Evolutionary conservation across 2,797 vertebrate genomes (phyloP).

Genomic region (Tinamus major): DNA sequence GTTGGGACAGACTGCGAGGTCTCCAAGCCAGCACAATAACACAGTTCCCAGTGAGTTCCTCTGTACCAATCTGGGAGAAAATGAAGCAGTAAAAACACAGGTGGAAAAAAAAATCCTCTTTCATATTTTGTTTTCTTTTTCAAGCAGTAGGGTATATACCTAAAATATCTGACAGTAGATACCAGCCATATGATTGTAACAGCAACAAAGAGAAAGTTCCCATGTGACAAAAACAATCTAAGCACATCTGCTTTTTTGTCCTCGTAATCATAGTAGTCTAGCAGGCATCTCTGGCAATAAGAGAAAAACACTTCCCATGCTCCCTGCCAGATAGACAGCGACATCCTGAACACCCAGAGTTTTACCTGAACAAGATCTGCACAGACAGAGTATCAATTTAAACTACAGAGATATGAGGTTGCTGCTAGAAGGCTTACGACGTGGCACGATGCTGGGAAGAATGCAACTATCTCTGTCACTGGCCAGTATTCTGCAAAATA

Average conservation of each 20-base stretch:
- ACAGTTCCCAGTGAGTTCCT: background rate
- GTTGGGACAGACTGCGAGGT: background rate
- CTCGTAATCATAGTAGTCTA: background rate
- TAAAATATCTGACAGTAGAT: background rate
- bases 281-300: background rate
- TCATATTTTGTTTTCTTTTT: background rate
- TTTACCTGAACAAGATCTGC: background rate
- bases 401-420: background rate
- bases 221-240: background rate
- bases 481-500: background rate
- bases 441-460: background rate
- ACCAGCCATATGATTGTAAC: background rate
- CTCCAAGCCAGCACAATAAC: background rate
- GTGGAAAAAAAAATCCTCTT: background rate
- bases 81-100: background rate
- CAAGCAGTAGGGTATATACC: background rate
- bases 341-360: background rate
- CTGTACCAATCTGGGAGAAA: conserved; percentile 27
- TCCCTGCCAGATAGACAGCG: background rate
- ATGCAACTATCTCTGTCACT: background rate
- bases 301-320: background rate
- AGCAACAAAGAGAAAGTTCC: background rate
- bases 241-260: background rate
- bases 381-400: background rate
- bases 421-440: background rate